Percentiles rank a stretch among this genome's conserved stretches.
Conservation (phyloP, 2,113 vertebrate species). For the Brienomyrus brachyistius region DNA sequence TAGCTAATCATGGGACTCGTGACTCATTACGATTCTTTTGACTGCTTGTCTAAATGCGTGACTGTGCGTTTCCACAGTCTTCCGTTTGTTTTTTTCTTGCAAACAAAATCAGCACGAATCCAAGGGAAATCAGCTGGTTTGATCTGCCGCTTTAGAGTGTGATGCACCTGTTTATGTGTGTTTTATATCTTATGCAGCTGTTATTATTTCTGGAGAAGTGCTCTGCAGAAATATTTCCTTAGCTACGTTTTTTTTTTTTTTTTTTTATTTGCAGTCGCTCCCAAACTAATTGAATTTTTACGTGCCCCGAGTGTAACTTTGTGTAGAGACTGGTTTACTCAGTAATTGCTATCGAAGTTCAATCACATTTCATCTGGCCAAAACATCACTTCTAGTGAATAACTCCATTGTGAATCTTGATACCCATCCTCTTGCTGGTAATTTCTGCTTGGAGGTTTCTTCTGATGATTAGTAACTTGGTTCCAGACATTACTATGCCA, state of each 20-base stretch:
- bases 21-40: background rate
- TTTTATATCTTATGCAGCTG: background rate
- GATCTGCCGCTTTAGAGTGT: background rate
- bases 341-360: slow-evolving; percentile 19
- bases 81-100: background rate
- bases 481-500: background rate
- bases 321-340: background rate
- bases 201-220: background rate
- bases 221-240: background rate
- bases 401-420: background rate
- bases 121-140: background rate
- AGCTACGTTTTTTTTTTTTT: background rate
- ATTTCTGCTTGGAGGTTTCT: background rate
- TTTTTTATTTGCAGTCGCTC: background rate
- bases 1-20: background rate
- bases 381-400: background rate
- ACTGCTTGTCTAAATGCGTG: background rate
- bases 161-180: background rate
- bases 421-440: slow-evolving; percentile 7
- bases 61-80: background rate
- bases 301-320: background rate
- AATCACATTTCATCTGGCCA: background rate
- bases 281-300: background rate
- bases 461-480: background rate
- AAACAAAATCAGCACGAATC: background rate